phyloP scores from a whole-genome alignment of 2,888 invertebrate species.

The Drosophila koepferae region DNA sequence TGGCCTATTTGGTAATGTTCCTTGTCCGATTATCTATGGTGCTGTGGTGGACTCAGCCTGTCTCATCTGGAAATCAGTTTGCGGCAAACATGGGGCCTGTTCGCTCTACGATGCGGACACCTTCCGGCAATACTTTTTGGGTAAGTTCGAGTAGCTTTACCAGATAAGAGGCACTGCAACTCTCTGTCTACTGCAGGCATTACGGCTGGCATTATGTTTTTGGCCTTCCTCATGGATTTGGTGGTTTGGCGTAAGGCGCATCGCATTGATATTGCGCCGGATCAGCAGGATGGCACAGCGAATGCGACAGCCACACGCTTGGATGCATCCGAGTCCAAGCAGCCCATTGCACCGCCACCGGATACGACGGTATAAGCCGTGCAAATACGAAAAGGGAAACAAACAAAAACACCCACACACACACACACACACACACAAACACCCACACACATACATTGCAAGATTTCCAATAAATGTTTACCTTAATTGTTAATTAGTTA shows the following conservation, averaged over 20 bases:
- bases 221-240: slow-evolving; percentile 95
- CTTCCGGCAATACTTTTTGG: slow-evolving; percentile 94
- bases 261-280: slow-evolving; percentile 90
- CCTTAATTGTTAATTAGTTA: slow-evolving; percentile 80
- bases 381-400: background rate
- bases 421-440: slow-evolving; percentile 24
- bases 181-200: slow-evolving; percentile 87
- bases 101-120: slow-evolving; percentile 94
- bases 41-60: slow-evolving; percentile 97
- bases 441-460: slow-evolving; percentile 47
- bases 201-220: slow-evolving; percentile 93
- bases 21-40: slow-evolving; percentile 97
- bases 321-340: slow-evolving; percentile 78
- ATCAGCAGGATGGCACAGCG: slow-evolving; percentile 72
- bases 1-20: slow-evolving; percentile 96
- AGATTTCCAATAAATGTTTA: slow-evolving; percentile 80
- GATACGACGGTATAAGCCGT: slow-evolving; percentile 82
- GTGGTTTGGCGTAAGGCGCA: slow-evolving; percentile 96
- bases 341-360: slow-evolving; percentile 76
- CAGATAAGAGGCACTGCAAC: background rate
- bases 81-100: slow-evolving; percentile 93
- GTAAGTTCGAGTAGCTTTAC: slow-evolving; percentile 85
- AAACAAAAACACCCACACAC: slow-evolving; percentile 27
- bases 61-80: slow-evolving; percentile 93
- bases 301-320: slow-evolving; percentile 48